Evolutionary conservation across 30 jellyfish, hydroid and myxozoan species (phyloP).

Genomic region (Aurelia sp.): DNA sequence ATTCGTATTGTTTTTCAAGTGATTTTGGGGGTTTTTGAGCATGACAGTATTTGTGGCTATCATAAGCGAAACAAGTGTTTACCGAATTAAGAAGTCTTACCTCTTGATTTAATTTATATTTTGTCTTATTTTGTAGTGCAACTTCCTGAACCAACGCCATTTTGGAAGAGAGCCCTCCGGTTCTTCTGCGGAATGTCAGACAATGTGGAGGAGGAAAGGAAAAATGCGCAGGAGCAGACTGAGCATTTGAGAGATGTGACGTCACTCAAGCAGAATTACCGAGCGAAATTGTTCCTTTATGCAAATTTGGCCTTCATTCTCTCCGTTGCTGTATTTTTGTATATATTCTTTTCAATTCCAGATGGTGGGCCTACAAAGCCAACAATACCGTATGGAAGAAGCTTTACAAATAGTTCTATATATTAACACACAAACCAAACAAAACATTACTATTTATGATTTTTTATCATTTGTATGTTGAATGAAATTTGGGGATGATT

Average conservation of each 20-base stretch:
- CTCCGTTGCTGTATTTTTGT: conserved; percentile 77
- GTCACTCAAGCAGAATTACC: conserved; percentile 79
- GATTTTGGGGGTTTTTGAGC: no score
- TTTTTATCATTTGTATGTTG: no score
- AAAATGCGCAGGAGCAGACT: conserved; percentile 77
- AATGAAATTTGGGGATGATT: no score
- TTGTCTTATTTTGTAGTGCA: conserved; percentile 23
- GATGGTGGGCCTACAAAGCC: conserved; percentile 99
- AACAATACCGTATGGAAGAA: conserved; percentile 63
- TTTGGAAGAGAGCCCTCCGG: conserved; percentile 73
- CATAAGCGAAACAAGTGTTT: no score
- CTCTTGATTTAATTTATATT: no score
- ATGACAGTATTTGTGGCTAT: no score
- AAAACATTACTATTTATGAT: no score
- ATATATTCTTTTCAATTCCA: conserved; percentile 88
- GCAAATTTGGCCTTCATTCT: conserved; percentile 63
- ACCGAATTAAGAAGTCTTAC: no score
- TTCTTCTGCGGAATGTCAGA: conserved; percentile 91
- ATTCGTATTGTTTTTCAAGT: no score
- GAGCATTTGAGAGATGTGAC: conserved; percentile 87
- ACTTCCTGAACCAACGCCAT: conserved; percentile 46
- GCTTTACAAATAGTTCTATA: no score
- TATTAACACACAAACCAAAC: no score
- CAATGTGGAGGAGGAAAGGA: conserved; percentile 71
- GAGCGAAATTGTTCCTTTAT: conserved; percentile 75